A percentile compares a stretch with the other conserved stretches of the same genome.
Conservation (phyloP, 2,888 invertebrate species). For the Leptopterna dolabrata region DNA sequence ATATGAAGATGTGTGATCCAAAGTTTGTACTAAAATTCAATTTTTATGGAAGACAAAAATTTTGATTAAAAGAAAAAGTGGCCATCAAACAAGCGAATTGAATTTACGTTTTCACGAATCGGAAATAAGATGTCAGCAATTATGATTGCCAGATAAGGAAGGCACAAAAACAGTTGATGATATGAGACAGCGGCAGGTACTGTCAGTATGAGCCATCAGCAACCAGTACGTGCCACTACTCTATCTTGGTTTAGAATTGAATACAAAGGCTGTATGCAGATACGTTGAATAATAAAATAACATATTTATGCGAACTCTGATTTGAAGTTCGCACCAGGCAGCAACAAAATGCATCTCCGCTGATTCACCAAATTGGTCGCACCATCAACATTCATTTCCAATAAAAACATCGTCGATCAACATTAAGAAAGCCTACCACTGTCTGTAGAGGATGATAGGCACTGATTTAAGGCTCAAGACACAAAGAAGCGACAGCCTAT, state of each 20-base stretch:
- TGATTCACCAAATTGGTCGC: too few species aligned
- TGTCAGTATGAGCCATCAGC: neutral
- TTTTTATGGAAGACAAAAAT: conserved; percentile 15
- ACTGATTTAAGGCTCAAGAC: conserved; percentile 52
- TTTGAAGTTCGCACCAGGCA: too few species aligned
- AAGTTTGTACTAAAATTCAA: neutral
- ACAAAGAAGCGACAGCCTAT: conserved; percentile 35
- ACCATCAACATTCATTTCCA: neutral
- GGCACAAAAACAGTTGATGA: conserved; percentile 49
- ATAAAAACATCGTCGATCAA: neutral
- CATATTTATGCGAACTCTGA: neutral
- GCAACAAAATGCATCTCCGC: too few species aligned
- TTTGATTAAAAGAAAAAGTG: conserved; percentile 35
- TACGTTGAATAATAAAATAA: neutral
- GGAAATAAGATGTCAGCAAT: neutral
- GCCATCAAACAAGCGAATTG: neutral
- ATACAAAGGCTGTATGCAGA: neutral
- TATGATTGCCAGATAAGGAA: conserved; percentile 47
- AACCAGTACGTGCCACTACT: neutral
- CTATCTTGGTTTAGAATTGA: neutral
- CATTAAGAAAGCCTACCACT: neutral
- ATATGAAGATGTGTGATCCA: neutral
- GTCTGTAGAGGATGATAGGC: conserved; percentile 37
- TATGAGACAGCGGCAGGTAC: conserved; percentile 34
- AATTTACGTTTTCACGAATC: neutral